Percentiles rank a stretch among this genome's conserved stretches.
Conservation (phyloP, 2,888 invertebrate species). For the Sabellastarte sp. region DNA sequence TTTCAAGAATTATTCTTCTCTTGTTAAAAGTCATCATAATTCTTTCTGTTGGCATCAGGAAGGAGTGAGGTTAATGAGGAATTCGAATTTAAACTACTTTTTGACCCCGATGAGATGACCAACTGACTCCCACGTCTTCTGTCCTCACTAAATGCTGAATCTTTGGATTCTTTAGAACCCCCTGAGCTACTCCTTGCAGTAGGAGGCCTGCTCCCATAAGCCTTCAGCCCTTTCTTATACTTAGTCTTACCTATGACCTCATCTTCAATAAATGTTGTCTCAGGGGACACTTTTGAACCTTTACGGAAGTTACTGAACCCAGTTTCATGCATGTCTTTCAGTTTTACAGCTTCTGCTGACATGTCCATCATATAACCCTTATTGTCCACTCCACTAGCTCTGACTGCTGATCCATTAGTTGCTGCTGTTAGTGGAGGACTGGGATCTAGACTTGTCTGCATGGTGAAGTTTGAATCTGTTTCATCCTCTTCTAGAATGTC, state of each 20-base stretch:
- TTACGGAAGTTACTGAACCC: not conserved
- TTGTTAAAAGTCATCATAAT: no score
- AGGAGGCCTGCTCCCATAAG: not conserved
- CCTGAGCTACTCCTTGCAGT: slow-evolving; percentile 3
- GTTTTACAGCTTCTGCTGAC: not conserved
- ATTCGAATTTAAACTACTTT: slow-evolving; percentile 10
- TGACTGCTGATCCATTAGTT: not conserved
- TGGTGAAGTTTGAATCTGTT: not conserved
- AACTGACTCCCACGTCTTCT: not conserved
- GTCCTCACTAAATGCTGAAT: not conserved
- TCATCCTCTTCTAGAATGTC: not conserved
- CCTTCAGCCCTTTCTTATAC: not conserved
- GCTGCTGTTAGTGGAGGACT: not conserved
- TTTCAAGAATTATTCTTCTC: no score
- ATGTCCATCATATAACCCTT: not conserved
- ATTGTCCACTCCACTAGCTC: not conserved
- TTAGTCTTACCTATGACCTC: not conserved
- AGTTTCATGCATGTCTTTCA: slow-evolving; percentile 1
- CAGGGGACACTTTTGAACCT: not conserved
- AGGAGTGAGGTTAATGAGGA: slow-evolving; percentile 15
- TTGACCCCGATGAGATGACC: slow-evolving; percentile 5
- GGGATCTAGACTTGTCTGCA: not conserved
- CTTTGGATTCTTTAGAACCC: slow-evolving; percentile 1
- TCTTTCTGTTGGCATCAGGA: no score
- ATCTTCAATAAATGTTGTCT: not conserved